Conservation (phyloP, 1,140 invertebrate genomes). For the Brachionus rotundiformis region DNA sequence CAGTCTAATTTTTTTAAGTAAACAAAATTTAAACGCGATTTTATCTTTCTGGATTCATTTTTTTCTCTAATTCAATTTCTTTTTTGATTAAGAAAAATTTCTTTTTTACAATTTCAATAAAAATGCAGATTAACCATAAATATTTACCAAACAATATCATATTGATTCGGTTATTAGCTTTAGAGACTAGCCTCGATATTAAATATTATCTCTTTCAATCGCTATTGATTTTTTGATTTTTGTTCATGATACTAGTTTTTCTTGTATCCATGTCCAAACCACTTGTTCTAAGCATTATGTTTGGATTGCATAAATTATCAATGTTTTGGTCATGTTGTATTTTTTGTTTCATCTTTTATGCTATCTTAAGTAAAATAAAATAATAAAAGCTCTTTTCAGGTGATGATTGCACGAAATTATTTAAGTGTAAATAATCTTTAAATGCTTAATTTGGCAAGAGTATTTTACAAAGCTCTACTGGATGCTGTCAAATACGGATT, state of each 20-base stretch:
- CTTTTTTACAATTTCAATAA: slow-evolving; percentile 23
- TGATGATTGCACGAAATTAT: not conserved
- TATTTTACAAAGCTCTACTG: not conserved
- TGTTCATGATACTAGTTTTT: not conserved
- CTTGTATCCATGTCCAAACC: not conserved
- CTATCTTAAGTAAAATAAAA: no score
- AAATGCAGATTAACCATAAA: slow-evolving; percentile 45
- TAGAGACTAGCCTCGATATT: slow-evolving; percentile 36
- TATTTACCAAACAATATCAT: slow-evolving; percentile 29
- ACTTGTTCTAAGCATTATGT: not conserved
- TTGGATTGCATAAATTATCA: not conserved
- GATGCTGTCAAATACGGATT: not conserved
- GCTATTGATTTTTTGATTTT: not conserved
- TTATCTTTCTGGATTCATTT: not conserved
- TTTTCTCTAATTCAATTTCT: slow-evolving; percentile 5
- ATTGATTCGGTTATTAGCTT: slow-evolving; percentile 35
- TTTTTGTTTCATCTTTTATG: no score
- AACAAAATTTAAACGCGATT: slow-evolving; percentile 25
- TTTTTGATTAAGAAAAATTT: slow-evolving; percentile 41
- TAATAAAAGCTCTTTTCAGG: not conserved
- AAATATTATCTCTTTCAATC: slow-evolving; percentile 1
- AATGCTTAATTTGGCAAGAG: no score
- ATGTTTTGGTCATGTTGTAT: no score
- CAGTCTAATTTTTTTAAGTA: slow-evolving; percentile 11
- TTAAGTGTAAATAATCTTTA: no score